Evolutionary conservation across 2,113 vertebrate species (phyloP), one percentile per base, ranked within the genome.

Genomic region (Amia ocellicauda): DNA sequence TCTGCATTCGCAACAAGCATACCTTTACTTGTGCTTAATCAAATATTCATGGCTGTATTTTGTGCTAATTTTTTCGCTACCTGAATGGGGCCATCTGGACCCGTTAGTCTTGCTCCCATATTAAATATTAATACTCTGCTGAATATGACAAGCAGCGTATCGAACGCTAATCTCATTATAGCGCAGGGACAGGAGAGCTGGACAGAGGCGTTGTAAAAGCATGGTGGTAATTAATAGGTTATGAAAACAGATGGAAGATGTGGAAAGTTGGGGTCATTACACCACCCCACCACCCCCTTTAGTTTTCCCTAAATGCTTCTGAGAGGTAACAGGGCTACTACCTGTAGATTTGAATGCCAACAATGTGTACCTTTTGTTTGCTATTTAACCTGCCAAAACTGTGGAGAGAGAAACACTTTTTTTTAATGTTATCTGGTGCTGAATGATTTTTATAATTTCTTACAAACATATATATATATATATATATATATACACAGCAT

Each of bases 211-310:
- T 23, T 20, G 24, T 41, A 19, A 63, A 50, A 51, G 41, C 42
- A 29, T 4, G 52, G 54, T 22, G 26, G 49, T 58, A 64, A 59
- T 63, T 77, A 76, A 81, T 76, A 72, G 81, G 71, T 80, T 68
- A 76, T 74, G 69, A 66, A 69, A 77, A 74, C 82, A 85, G 82
- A 85, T 87, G 83, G 82, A 71, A 75, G 74, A 76, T 69, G 72
- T 69, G 69, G 42, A 71, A 68, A 55, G 45, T 50, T 64, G 73
- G 69, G 68, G 68, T 72, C 70, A 68, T 77, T 71, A 72, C 67
- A 61, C 41, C 55, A 28, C 65, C 47, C 58, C n/a, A n/a, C n/a
- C n/a, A n/a, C n/a, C 45, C 64, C 23, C 20, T 53, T 53, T 53
- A 53, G 40, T 47, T 42, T 28, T 54, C 23, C 19, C 58, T 52